Conservation (phyloP, 2,113 vertebrate genomes). For the Chinchilla lanigera region DNA sequence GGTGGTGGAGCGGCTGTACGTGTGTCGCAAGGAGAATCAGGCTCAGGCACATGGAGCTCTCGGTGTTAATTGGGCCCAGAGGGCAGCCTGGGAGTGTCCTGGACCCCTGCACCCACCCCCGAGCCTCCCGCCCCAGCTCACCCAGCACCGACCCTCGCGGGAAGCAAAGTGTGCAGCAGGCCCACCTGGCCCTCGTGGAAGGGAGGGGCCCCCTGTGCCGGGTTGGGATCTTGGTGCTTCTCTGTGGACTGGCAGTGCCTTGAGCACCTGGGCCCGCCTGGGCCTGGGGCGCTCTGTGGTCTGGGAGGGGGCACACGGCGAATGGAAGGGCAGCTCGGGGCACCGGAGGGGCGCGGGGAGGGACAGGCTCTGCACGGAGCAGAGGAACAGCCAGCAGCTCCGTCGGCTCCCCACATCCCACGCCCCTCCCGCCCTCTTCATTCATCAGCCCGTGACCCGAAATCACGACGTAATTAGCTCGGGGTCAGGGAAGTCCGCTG, state of each 20-base stretch:
- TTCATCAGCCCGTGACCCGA: background rate
- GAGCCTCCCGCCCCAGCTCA: background rate
- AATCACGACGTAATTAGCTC: background rate
- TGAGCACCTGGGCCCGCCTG: fast-evolving
- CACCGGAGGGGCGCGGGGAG: fast-evolving
- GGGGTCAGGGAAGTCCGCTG: background rate
- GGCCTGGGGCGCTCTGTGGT: fast-evolving
- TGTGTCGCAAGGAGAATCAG: no score
- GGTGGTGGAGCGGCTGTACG: fast-evolving
- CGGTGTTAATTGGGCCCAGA: background rate
- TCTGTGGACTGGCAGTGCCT: background rate
- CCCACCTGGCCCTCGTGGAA: background rate
- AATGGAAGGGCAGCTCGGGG: background rate
- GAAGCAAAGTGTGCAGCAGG: background rate
- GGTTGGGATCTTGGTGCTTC: background rate
- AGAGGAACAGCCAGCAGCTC: background rate
- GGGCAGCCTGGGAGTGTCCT: background rate
- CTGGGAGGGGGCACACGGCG: fast-evolving
- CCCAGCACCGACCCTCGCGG: background rate
- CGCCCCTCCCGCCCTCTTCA: background rate
- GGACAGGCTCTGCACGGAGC: fast-evolving
- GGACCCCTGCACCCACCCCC: no score
- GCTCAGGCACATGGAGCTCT: background rate
- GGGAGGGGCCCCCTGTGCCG: background rate
- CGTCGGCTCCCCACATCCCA: background rate